A percentile compares a stretch with the other conserved stretches of the same genome.
These are phyloP conservation scores for Phodopus roborovskii DNA, from an alignment of 2,113 vertebrate species.

Conservation along the genomic window DNA sequence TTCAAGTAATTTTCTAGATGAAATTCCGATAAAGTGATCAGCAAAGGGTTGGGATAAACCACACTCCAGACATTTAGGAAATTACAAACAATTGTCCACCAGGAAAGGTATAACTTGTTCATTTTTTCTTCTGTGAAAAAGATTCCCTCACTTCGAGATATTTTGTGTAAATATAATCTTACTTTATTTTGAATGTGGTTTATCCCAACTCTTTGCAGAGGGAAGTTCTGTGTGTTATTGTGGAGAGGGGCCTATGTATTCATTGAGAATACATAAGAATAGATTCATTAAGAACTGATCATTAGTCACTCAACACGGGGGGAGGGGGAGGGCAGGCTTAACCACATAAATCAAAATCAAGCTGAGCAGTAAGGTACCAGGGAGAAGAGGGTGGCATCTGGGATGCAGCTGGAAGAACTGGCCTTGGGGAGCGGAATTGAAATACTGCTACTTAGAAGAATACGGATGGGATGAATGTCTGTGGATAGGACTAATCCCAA, in stretches of 20 bases:
- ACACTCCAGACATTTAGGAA: conserved; percentile 14
- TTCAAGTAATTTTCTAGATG: conserved; percentile 31
- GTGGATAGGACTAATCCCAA: not conserved
- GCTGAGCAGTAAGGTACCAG: not conserved
- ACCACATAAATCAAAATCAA: not conserved
- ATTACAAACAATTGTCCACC: not conserved
- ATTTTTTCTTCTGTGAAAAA: too few relatives aligned
- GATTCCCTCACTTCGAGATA: too few relatives aligned
- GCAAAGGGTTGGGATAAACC: not conserved
- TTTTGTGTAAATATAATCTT: too few relatives aligned
- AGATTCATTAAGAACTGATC: not conserved
- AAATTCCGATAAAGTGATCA: conserved; percentile 9
- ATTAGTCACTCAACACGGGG: not conserved
- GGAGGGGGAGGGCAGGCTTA: not conserved
- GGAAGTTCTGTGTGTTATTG: not conserved
- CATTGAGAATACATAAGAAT: too few relatives aligned
- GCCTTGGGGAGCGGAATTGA: not conserved
- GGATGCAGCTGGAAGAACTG: not conserved
- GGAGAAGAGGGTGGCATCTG: not conserved
- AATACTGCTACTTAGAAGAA: not conserved
- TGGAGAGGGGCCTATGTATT: not conserved
- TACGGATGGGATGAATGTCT: not conserved
- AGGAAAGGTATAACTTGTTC: too few relatives aligned
- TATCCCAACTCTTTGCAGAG: not conserved
- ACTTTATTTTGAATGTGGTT: too few relatives aligned